Evolutionary conservation across 2,113 vertebrate genomes (phyloP), one percentile per base, ranked within the genome.

Genomic region (Chrysochloris asiatica): DNA sequence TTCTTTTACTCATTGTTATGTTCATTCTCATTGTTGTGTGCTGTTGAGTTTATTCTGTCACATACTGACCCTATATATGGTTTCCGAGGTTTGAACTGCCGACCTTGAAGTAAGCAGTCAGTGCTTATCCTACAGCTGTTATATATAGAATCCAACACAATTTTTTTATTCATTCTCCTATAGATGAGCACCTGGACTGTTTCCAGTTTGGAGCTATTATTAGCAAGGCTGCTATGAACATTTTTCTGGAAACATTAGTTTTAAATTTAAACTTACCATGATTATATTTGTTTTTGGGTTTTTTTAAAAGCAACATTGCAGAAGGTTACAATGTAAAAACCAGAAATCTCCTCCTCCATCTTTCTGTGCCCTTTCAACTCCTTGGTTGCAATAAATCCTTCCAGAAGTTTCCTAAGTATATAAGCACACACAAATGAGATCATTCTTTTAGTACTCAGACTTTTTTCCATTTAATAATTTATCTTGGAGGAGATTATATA

Each of bases 281-380:
- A 56, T 75, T 69, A 61, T 71, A 22, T n/a, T n/a, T n/a, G n/a
- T n/a, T n/a, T n/a, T n/a, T n/a, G n/a, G n/a, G n/a, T n/a, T n/a
- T n/a, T n/a, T n/a, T n/a, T n/a, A n/a, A n/a, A n/a, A n/a, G n/a
- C n/a, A 85, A 26, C 36, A 48, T 19, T 84, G 69, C 81, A 69
- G n/a, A 76, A 86, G 54, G n/a, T 75, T 85, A 84, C 33, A 84
- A 81, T 65, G 45, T 72, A 76, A 82, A 95, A 95, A 95, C 48
- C 63, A 91, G 50, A 86, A 91, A 78, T n/a, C 50, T 30, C 41
- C 72, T 86, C 67, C 45, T 26, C 61, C 36, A 41, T 61, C 43
- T 88, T 43, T 93, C 73, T 26, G 73, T 84, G n/a, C n/a, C 30
- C 72, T 94, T 87, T 87, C 73, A 92, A 48, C 67, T 52, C 56